phyloP scores from a whole-genome alignment of 1,140 invertebrate species.

The Meloidogyne chitwoodi region DNA sequence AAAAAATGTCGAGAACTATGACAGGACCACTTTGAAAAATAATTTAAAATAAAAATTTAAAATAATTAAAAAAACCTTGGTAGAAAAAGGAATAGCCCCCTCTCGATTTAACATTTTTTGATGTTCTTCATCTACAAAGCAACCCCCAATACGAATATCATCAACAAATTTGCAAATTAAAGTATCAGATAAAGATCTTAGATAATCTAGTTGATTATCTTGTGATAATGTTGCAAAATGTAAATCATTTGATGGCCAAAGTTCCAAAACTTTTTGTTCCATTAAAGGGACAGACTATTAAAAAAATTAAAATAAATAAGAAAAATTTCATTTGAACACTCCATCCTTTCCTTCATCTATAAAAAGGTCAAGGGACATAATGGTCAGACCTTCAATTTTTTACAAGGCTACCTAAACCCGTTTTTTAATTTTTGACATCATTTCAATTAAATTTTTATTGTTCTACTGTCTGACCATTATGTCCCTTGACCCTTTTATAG shows the following conservation, averaged over 20 bases:
- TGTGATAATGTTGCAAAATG: slow-evolving; percentile 36
- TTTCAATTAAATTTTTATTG: no score
- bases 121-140: slow-evolving; percentile 35
- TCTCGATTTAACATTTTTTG: background rate
- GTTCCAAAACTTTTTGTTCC: slow-evolving; percentile 23
- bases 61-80: background rate
- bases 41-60: background rate
- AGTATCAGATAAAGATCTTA: slow-evolving; percentile 35
- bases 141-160: slow-evolving; percentile 34
- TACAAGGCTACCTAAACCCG: no score
- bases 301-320: background rate
- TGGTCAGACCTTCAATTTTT: no score
- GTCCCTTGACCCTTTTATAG: background rate
- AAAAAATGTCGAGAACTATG: slow-evolving; percentile 46
- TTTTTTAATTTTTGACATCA: no score
- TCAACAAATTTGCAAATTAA: slow-evolving; percentile 33
- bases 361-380: background rate
- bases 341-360: background rate
- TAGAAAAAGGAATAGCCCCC: background rate
- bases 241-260: slow-evolving; percentile 22
- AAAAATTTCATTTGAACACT: background rate
- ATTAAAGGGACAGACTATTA: slow-evolving; percentile 17
- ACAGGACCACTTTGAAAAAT: slow-evolving; percentile 34
- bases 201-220: slow-evolving; percentile 36
- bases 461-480: slow-evolving; percentile 1